Evolutionary conservation across 2,888 invertebrate species (phyloP).

Genomic region (Napeogenes sylphis): DNA sequence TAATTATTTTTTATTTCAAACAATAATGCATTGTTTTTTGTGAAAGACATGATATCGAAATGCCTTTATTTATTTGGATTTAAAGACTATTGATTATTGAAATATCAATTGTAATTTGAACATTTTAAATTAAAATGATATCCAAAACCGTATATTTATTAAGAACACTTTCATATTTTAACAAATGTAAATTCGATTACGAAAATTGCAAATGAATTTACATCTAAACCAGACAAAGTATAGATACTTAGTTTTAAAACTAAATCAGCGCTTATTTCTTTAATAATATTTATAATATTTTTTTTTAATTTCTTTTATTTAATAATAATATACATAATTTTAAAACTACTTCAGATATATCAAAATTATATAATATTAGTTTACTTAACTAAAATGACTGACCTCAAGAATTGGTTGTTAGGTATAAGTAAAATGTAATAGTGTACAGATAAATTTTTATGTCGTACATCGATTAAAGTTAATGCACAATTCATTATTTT

Average conservation of each 20-base stretch:
- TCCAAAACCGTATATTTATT: too few species aligned
- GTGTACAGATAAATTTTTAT: conserved; percentile 68
- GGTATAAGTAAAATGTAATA: conserved; percentile 31
- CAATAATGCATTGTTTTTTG: too few species aligned
- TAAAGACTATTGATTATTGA: too few species aligned
- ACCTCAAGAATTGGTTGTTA: conserved; percentile 25
- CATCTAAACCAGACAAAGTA: not conserved
- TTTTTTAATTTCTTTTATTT: conserved; percentile 1
- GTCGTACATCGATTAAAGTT: conserved; percentile 66
- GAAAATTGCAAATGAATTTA: too few species aligned
- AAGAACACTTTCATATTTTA: too few species aligned
- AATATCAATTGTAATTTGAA: too few species aligned
- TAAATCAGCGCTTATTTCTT: conserved; percentile 1
- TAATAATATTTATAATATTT: not conserved
- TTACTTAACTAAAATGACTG: conserved; percentile 24
- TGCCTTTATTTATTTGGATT: too few species aligned
- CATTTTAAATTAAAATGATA: too few species aligned
- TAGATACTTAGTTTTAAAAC: not conserved
- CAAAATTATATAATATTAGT: not conserved
- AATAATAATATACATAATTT: not conserved
- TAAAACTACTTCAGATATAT: not conserved
- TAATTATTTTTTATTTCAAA: too few species aligned
- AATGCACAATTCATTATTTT: conserved; percentile 27
- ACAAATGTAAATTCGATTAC: too few species aligned
- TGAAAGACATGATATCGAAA: too few species aligned